Percentiles rank a stretch among this genome's conserved stretches.
Evolutionary conservation across 1,140 invertebrate genomes (phyloP).

Genomic region (Zaprionus tsacasi): DNA sequence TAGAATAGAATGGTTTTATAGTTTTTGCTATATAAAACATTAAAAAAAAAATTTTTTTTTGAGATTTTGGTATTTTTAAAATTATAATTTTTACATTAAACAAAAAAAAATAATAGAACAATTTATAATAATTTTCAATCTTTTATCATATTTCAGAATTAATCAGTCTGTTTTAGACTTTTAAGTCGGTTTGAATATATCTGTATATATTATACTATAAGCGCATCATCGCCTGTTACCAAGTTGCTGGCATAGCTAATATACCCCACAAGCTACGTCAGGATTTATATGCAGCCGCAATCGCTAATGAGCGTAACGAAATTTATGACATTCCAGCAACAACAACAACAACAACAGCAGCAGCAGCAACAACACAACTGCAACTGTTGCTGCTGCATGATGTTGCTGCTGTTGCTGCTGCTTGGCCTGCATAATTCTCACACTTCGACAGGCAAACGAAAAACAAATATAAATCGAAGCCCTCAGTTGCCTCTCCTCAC

Average conservation of each 20-base stretch:
- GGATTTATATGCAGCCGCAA: slow-evolving; percentile 48
- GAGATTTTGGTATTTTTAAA: too few species aligned
- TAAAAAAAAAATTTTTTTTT: too few species aligned
- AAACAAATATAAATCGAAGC: slow-evolving; percentile 74
- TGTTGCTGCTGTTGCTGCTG: slow-evolving; percentile 22
- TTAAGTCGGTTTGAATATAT: too few species aligned
- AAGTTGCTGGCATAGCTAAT: slow-evolving; percentile 19
- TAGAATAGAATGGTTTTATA: too few species aligned
- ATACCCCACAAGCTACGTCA: background rate
- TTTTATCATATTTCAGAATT: too few species aligned
- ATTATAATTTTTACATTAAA: too few species aligned
- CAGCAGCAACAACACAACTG: background rate
- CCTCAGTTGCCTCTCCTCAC: slow-evolving; percentile 20
- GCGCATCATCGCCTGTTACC: background rate
- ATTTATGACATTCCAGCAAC: slow-evolving; percentile 72
- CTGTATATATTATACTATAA: too few species aligned
- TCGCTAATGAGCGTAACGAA: slow-evolving; percentile 76
- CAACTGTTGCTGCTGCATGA: slow-evolving; percentile 19
- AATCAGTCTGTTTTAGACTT: too few species aligned
- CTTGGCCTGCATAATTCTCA: slow-evolving; percentile 73
- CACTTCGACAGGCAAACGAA: slow-evolving; percentile 70
- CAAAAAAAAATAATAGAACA: too few species aligned
- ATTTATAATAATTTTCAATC: too few species aligned
- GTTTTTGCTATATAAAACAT: too few species aligned
- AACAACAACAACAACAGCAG: slow-evolving; percentile 34